Conservation (phyloP, 2,797 vertebrate genomes). For the Tapirus indicus region DNA sequence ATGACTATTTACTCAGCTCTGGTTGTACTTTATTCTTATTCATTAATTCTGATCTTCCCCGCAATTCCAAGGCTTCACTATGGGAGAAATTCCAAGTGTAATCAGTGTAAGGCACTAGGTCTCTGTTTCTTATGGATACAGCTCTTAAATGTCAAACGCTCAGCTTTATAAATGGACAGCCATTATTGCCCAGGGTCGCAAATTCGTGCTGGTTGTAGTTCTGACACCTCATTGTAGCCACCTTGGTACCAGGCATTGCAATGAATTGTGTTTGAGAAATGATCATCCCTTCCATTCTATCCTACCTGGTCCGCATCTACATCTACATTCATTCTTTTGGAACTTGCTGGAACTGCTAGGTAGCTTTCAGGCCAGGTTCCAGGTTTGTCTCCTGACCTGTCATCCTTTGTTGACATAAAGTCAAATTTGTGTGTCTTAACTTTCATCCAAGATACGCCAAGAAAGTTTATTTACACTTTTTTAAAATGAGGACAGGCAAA, state of each 20-base stretch:
- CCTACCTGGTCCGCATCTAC: not conserved
- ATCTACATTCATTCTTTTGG: not conserved
- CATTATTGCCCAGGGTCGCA: not conserved
- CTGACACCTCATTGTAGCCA: not conserved
- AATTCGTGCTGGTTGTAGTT: not conserved
- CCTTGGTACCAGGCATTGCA: not conserved
- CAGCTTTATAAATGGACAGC: not conserved
- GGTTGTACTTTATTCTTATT: not conserved
- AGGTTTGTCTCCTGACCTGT: not conserved
- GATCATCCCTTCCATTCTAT: fast-evolving
- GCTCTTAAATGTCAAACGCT: not conserved
- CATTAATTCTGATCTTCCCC: not conserved
- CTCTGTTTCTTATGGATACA: not conserved
- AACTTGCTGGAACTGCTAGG: not conserved
- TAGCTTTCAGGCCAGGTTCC: not conserved
- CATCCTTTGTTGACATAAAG: not conserved
- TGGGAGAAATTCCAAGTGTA: not conserved
- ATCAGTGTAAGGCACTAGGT: not conserved
- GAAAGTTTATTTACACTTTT: not conserved
- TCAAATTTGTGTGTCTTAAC: not conserved
- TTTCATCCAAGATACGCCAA: not conserved
- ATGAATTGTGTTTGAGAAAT: not conserved
- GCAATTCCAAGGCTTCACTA: not conserved
- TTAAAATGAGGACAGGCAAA: not conserved
- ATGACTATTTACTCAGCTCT: not conserved